These are phyloP conservation scores for Brachionus angularis DNA, from an alignment of 1,140 invertebrate species.

Conservation along the genomic window DNA sequence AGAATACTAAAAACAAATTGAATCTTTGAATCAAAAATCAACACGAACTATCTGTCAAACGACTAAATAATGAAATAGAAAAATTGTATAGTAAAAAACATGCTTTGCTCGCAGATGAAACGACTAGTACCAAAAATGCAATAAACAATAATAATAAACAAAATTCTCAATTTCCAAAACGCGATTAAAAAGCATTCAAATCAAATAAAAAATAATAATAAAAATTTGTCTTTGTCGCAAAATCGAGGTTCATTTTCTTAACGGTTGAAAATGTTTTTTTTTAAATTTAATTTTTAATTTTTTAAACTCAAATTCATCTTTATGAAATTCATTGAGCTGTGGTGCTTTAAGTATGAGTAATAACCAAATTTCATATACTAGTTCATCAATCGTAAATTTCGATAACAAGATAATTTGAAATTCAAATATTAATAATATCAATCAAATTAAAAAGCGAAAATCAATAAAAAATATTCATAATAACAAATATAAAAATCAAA, in stretches of 20 bases:
- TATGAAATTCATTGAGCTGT: not conserved
- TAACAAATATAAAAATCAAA: no score
- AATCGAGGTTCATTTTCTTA: not conserved
- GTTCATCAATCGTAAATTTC: not conserved
- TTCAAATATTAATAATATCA: not conserved
- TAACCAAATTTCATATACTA: no score
- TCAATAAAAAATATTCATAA: no score
- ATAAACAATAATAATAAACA: no score
- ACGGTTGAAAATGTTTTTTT: no score
- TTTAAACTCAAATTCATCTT: no score
- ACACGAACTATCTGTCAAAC: slow-evolving; percentile 5
- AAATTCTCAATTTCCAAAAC: no score
- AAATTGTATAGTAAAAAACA: slow-evolving; percentile 28
- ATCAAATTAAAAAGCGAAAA: not conserved
- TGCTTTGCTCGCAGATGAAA: not conserved
- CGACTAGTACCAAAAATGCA: no score
- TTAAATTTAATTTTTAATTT: no score
- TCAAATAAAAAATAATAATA: not conserved
- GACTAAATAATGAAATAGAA: slow-evolving; percentile 39
- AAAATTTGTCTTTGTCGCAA: not conserved
- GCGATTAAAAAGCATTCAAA: no score
- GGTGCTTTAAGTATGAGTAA: slow-evolving; percentile 16
- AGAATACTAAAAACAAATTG: slow-evolving; percentile 34
- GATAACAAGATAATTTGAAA: not conserved
- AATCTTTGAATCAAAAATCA: slow-evolving; percentile 10